Conservation (phyloP, 2,888 invertebrate species). For the Calameuta idolon region DNA sequence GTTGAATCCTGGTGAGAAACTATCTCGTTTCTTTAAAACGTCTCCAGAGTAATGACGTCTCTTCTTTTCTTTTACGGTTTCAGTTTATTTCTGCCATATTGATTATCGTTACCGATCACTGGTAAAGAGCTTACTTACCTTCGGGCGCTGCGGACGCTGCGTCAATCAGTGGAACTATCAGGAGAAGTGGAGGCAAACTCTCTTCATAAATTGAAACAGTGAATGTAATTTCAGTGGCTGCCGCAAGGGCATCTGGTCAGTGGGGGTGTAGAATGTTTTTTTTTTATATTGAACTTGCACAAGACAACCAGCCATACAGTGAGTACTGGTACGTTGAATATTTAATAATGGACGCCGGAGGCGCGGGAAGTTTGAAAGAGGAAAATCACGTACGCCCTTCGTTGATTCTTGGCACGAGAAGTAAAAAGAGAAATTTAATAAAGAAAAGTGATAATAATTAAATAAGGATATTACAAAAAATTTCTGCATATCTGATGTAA, state of each 20-base stretch:
- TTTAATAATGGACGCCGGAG: not conserved
- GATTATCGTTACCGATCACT: not conserved
- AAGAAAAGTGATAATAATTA: not conserved
- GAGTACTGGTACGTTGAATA: not conserved
- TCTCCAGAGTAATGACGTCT: not conserved
- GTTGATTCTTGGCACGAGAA: not conserved
- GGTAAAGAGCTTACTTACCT: not conserved
- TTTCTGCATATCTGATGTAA: not conserved
- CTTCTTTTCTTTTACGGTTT: not conserved
- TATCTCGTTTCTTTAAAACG: slow-evolving; percentile 1
- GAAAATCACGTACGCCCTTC: not conserved
- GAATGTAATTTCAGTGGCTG: not conserved
- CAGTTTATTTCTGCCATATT: not conserved
- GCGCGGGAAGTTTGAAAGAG: not conserved
- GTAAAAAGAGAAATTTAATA: not conserved
- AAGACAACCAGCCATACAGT: no score
- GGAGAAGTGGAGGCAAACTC: not conserved
- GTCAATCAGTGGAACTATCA: not conserved
- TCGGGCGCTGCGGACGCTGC: not conserved
- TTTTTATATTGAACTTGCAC: not conserved
- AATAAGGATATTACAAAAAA: not conserved
- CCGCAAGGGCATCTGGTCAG: not conserved
- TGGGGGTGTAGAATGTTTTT: not conserved
- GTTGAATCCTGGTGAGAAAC: not conserved
- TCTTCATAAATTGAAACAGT: not conserved